A percentile compares a stretch with the other conserved stretches of the same genome.
Conservation (phyloP, 2,888 invertebrate species). For the Ichneumoninae sp. region DNA sequence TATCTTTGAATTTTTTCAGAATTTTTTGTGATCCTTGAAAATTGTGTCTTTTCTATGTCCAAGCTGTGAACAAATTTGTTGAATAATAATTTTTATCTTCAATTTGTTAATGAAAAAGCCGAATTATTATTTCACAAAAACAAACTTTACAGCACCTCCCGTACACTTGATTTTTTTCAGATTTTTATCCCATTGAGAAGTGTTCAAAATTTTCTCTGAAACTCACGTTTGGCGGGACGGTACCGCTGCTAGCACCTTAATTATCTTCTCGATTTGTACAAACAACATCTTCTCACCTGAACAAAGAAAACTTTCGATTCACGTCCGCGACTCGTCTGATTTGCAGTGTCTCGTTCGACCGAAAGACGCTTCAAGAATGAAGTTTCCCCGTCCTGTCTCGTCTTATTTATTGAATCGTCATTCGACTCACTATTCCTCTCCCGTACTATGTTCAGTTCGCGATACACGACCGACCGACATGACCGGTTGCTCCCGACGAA, state of each 20-base stretch:
- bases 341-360: constrained; percentile 18
- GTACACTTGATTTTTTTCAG: too few relatives aligned
- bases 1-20: too few relatives aligned
- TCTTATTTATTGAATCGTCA: constrained; percentile 53
- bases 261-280: not conserved
- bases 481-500: constrained; percentile 67
- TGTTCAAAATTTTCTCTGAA: too few relatives aligned
- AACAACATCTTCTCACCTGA: not conserved
- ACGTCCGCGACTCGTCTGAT: not conserved
- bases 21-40: too few relatives aligned
- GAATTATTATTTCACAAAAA: too few relatives aligned
- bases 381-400: constrained; percentile 48
- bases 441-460: not conserved
- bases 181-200: too few relatives aligned
- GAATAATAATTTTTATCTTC: too few relatives aligned
- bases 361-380: constrained; percentile 54
- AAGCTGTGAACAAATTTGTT: too few relatives aligned
- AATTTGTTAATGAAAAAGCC: too few relatives aligned
- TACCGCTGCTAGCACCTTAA: not conserved
- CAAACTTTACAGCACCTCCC: too few relatives aligned
- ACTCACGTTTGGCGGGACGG: too few relatives aligned
- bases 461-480: constrained; percentile 62
- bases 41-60: too few relatives aligned
- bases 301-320: not conserved
- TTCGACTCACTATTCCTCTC: constrained; percentile 1